Percentiles rank a stretch among this genome's conserved stretches.
phyloP scores from a whole-genome alignment of 2,888 invertebrate species.

The Pachliopta kotzebuea region DNA sequence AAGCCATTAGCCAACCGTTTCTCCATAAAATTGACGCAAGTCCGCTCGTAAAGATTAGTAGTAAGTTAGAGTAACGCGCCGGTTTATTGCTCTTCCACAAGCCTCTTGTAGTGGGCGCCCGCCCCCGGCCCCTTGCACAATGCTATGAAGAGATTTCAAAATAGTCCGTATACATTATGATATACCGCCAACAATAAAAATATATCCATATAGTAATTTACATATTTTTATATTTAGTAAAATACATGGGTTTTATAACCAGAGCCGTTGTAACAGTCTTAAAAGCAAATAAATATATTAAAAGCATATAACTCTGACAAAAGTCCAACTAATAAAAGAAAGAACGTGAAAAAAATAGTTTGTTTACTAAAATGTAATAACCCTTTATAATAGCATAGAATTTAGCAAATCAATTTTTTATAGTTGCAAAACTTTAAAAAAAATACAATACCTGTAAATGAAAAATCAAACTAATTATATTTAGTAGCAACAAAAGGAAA shows the following conservation, averaged over 20 bases:
- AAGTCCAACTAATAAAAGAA: no score
- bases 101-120: slow-evolving; percentile 21
- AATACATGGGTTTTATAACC: no score
- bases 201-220: no score
- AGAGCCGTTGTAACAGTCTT: no score
- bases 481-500: no score
- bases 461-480: no score
- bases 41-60: slow-evolving; percentile 56
- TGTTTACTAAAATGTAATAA: background rate
- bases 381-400: background rate
- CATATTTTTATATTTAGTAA: no score
- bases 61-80: slow-evolving; percentile 35
- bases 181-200: background rate
- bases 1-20: slow-evolving; percentile 58
- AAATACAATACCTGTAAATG: no score
- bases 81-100: slow-evolving; percentile 32
- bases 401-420: background rate
- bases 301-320: no score
- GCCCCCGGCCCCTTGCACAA: slow-evolving; percentile 3
- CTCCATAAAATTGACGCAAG: slow-evolving; percentile 60
- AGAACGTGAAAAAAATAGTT: no score
- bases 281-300: no score
- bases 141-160: slow-evolving; percentile 6
- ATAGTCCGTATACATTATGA: background rate
- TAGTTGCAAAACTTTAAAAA: background rate